These are phyloP conservation scores for Drosophila saltans DNA, from an alignment of 1,140 invertebrate species.

Conservation along the genomic window DNA sequence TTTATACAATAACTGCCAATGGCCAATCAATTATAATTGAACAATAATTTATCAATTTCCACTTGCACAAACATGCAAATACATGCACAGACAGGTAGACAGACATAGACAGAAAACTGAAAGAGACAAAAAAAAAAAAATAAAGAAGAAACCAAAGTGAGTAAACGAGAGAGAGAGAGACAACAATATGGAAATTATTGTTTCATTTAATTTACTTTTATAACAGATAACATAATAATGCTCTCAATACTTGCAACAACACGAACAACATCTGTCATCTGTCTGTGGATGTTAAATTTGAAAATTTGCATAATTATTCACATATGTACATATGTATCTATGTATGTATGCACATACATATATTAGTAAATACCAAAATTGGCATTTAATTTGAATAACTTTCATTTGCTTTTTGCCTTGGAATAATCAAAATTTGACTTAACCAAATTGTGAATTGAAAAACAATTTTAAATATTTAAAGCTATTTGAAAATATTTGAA, in stretches of 20 bases:
- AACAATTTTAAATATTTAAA: too few species aligned
- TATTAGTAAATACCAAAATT: too few species aligned
- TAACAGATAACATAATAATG: slow-evolving; percentile 11
- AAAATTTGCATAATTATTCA: slow-evolving; percentile 2
- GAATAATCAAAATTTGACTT: too few species aligned
- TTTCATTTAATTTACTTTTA: slow-evolving; percentile 5
- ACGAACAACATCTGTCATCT: slow-evolving; percentile 10
- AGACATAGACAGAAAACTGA: background rate
- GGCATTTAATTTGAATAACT: too few species aligned
- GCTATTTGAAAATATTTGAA: too few species aligned
- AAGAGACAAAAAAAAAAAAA: background rate
- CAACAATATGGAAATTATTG: background rate
- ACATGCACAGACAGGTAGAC: background rate
- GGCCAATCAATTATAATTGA: background rate
- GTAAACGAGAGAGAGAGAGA: background rate
- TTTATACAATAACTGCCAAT: background rate
- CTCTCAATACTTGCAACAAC: slow-evolving; percentile 9
- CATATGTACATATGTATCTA: slow-evolving; percentile 37
- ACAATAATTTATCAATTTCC: slow-evolving; percentile 3
- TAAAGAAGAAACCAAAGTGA: background rate
- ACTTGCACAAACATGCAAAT: background rate
- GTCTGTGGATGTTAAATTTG: background rate
- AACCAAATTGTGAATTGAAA: too few species aligned
- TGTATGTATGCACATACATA: too few species aligned
- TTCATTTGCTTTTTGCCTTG: too few species aligned